phyloP scores from a whole-genome alignment of 2,113 vertebrate species.

The Malurus alboscapulatus region DNA sequence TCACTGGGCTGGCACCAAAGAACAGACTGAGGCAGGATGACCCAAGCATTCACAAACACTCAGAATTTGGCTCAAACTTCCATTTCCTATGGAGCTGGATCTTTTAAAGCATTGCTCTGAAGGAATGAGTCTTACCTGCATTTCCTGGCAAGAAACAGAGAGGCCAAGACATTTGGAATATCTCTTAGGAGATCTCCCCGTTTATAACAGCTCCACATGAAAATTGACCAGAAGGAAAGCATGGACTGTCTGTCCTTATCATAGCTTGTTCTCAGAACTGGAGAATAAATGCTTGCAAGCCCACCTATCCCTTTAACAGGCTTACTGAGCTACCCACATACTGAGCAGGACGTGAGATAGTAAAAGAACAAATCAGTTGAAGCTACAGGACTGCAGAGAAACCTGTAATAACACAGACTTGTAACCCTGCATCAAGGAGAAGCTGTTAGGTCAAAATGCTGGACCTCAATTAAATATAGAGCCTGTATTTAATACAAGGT shows the following conservation, averaged over 20 bases:
- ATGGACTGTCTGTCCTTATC: not conserved
- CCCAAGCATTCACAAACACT: fast-evolving
- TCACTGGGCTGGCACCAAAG: not conserved
- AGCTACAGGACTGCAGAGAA: not conserved
- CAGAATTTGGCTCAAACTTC: not conserved
- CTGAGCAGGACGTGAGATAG: not conserved
- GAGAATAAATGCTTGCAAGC: not conserved
- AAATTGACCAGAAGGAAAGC: not conserved
- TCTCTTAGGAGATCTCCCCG: not conserved
- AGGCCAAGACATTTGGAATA: not conserved
- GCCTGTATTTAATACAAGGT: not conserved
- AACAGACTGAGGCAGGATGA: not conserved
- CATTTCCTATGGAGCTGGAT: not conserved
- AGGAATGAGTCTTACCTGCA: not conserved
- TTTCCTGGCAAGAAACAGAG: not conserved
- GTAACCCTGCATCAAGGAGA: not conserved
- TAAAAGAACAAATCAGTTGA: not conserved
- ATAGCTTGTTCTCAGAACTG: not conserved
- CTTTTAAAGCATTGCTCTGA: not conserved
- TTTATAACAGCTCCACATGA: not conserved
- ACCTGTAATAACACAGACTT: not conserved
- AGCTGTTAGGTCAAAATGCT: not conserved
- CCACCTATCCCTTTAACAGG: not conserved
- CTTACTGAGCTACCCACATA: not conserved
- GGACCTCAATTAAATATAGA: not conserved